These are phyloP conservation scores for Diploptera punctata DNA, from an alignment of 2,888 invertebrate genomes.

Conservation along the genomic window DNA sequence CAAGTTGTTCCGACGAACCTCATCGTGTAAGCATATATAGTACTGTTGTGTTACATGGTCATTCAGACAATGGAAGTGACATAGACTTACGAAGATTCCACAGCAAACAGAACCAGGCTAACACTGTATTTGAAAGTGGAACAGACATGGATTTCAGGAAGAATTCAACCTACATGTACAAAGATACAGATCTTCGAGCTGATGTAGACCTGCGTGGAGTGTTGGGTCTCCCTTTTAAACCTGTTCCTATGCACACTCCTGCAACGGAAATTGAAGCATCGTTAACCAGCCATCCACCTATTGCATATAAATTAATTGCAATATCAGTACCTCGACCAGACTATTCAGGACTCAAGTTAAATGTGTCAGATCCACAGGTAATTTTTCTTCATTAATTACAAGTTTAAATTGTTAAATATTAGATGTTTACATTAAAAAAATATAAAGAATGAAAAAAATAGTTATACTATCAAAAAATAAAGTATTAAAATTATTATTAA, in stretches of 20 bases:
- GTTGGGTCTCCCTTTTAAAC: conserved; percentile 76
- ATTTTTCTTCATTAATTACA: too few relatives aligned
- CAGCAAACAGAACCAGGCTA: conserved; percentile 36
- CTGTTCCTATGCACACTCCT: conserved; percentile 78
- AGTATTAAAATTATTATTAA: too few relatives aligned
- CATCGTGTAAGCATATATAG: conserved; percentile 13
- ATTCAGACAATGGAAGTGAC: conserved; percentile 48
- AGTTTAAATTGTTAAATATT: too few relatives aligned
- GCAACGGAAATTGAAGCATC: conserved; percentile 89
- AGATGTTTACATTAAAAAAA: too few relatives aligned
- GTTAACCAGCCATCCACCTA: conserved; percentile 76
- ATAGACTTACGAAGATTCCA: conserved; percentile 52
- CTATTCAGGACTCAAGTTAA: conserved; percentile 75
- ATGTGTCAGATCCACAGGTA: conserved; percentile 71
- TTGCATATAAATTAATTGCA: conserved; percentile 67
- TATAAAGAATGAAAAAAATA: too few relatives aligned
- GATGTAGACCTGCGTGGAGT: conserved; percentile 76
- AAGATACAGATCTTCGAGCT: conserved; percentile 68
- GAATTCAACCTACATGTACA: conserved; percentile 55
- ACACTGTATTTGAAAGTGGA: background rate
- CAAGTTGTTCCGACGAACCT: background rate
- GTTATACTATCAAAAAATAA: too few relatives aligned
- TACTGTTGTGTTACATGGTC: background rate
- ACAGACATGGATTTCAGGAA: conserved; percentile 42
- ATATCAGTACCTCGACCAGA: conserved; percentile 76